These are phyloP conservation scores for Acleris emargana DNA, from an alignment of 2,888 invertebrate genomes.

Conservation along the genomic window DNA sequence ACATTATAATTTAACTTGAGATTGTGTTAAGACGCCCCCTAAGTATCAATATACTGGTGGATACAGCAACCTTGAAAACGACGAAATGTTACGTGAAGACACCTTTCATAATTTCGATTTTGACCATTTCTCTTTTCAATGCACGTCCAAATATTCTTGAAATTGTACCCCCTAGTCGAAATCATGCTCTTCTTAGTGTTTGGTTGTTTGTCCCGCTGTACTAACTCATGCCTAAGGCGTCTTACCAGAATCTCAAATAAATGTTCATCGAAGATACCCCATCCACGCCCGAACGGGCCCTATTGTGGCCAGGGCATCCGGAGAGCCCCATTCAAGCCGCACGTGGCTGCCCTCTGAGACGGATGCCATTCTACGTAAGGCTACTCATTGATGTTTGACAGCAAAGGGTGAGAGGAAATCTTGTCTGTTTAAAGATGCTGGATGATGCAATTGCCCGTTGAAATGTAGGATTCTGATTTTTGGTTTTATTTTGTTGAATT, in stretches of 20 bases:
- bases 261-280: slow-evolving; percentile 6
- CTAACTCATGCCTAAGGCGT: background rate
- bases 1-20: no score
- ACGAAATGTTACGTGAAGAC: no score
- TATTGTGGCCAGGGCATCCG: slow-evolving; percentile 70
- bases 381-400: slow-evolving; percentile 19
- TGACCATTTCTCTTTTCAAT: no score
- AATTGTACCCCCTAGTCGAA: no score
- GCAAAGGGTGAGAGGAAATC: slow-evolving; percentile 21
- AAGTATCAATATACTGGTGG: no score
- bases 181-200: no score
- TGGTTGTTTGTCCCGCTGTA: no score
- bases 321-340: slow-evolving; percentile 71
- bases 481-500: background rate
- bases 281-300: slow-evolving; percentile 45
- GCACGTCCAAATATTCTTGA: no score
- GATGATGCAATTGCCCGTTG: slow-evolving; percentile 3
- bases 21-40: no score
- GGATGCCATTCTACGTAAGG: slow-evolving; percentile 54
- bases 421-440: slow-evolving; percentile 42
- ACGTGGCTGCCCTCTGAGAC: slow-evolving; percentile 72
- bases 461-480: background rate
- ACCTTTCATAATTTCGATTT: no score
- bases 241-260: slow-evolving; percentile 2
- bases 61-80: no score